These are phyloP conservation scores for Ptilorrhoa leucosticta DNA, from an alignment of 2,113 vertebrate genomes.

Conservation along the genomic window DNA sequence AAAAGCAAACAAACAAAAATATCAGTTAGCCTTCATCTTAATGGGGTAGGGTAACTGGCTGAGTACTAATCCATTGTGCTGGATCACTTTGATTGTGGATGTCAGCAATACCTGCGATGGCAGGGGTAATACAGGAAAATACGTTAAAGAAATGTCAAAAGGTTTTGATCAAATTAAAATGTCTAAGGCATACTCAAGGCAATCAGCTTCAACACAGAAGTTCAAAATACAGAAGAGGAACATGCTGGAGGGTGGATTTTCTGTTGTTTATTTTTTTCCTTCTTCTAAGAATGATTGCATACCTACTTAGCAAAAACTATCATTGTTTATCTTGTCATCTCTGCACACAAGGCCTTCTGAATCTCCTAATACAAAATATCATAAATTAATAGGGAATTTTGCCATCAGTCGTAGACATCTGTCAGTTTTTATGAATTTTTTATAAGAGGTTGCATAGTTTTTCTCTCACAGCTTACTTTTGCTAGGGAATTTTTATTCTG, in stretches of 20 bases:
- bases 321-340: neutral
- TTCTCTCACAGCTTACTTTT: neutral
- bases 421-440: neutral
- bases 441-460: neutral
- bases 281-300: neutral
- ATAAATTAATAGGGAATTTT: constrained; percentile 16
- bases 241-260: neutral
- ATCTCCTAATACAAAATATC: neutral
- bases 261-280: neutral
- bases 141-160: constrained; percentile 9
- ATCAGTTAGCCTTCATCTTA: neutral
- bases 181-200: neutral
- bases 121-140: neutral
- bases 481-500: neutral
- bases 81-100: neutral
- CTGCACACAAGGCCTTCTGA: neutral
- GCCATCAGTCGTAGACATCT: neutral
- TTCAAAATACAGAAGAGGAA: neutral
- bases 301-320: neutral
- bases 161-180: constrained; percentile 38
- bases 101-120: neutral
- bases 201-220: neutral
- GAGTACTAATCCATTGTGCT: neutral
- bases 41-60: neutral
- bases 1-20: constrained; percentile 31